Conservation (phyloP, 2,113 vertebrate genomes). For the Poeciliopsis retropinna region DNA sequence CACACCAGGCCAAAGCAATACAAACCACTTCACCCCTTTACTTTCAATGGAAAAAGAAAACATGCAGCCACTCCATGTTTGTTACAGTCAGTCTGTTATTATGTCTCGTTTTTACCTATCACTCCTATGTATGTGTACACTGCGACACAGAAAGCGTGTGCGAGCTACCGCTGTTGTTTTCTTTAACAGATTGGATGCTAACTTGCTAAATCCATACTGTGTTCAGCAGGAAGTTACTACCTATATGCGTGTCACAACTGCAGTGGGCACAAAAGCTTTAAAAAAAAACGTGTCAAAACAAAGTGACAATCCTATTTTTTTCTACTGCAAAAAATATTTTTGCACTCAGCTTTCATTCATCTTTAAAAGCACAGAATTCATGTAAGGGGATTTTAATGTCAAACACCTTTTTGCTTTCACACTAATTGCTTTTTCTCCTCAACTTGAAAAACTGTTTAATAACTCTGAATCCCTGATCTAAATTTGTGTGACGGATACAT, state of each 20-base stretch:
- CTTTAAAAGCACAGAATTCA: conserved; percentile 67
- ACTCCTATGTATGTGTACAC: conserved; percentile 39
- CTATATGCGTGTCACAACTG: conserved; percentile 40
- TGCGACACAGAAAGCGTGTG: conserved; percentile 22
- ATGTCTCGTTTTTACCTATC: conserved; percentile 38
- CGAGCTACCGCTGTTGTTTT: conserved; percentile 21
- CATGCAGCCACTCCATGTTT: conserved; percentile 64
- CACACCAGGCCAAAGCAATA: conserved; percentile 84
- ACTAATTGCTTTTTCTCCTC: conserved; percentile 3
- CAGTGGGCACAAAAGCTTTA: conserved; percentile 62
- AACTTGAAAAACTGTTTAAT: conserved; percentile 2
- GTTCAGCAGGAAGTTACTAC: conserved; percentile 37
- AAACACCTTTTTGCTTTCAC: conserved; percentile 25
- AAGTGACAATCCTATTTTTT: conserved; percentile 75
- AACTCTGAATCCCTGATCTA: neutral
- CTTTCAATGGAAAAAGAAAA: conserved; percentile 28
- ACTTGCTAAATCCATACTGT: neutral
- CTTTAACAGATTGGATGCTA: conserved; percentile 16
- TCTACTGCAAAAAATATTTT: conserved; percentile 79
- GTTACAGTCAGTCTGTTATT: conserved; percentile 61
- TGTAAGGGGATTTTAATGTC: conserved; percentile 56
- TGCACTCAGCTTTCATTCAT: conserved; percentile 65
- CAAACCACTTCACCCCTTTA: conserved; percentile 50
- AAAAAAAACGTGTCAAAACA: conserved; percentile 38
- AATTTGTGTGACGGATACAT: neutral